A percentile compares a stretch with the other conserved stretches of the same genome.
These are phyloP conservation scores for Crenuchus spilurus DNA, from an alignment of 2,797 vertebrate genomes.

Conservation along the genomic window DNA sequence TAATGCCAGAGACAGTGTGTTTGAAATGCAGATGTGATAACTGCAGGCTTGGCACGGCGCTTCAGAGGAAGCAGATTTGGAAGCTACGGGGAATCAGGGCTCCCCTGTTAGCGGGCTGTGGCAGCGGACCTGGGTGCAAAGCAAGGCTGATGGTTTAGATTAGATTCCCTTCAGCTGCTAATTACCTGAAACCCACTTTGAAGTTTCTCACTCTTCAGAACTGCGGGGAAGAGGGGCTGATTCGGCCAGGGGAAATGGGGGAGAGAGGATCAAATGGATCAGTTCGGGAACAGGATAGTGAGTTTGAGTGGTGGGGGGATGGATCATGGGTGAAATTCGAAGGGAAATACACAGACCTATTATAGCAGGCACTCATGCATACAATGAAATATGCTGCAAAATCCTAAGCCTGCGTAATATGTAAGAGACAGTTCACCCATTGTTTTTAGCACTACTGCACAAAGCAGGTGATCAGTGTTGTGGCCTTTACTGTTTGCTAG, in stretches of 20 bases:
- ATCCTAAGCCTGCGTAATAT: not conserved
- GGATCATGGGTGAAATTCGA: not conserved
- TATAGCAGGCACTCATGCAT: slow-evolving; percentile 8
- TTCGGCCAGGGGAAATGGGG: slow-evolving; percentile 81
- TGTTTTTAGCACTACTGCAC: not conserved
- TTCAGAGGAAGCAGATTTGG: slow-evolving; percentile 90
- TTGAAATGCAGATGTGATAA: slow-evolving; percentile 99
- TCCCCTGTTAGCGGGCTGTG: slow-evolving; percentile 83
- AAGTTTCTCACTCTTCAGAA: slow-evolving; percentile 86
- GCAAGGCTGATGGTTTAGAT: slow-evolving; percentile 84
- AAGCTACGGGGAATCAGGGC: slow-evolving; percentile 82
- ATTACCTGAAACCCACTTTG: slow-evolving; percentile 89
- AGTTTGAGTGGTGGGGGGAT: slow-evolving; percentile 64
- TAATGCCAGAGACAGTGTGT: slow-evolving; percentile 96
- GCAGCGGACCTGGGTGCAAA: slow-evolving; percentile 84
- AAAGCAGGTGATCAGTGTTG: not conserved
- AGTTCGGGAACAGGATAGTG: slow-evolving; percentile 61
- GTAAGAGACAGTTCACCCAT: not conserved
- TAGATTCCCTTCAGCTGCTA: slow-evolving; percentile 89
- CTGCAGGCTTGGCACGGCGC: slow-evolving; percentile 89
- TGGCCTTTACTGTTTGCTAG: not conserved
- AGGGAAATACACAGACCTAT: not conserved
- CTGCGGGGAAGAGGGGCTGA: slow-evolving; percentile 64
- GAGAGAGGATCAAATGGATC: slow-evolving; percentile 81
- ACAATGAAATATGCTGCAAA: not conserved